Conservation (phyloP, 2,113 vertebrate species). For the Garra rufa region DNA sequence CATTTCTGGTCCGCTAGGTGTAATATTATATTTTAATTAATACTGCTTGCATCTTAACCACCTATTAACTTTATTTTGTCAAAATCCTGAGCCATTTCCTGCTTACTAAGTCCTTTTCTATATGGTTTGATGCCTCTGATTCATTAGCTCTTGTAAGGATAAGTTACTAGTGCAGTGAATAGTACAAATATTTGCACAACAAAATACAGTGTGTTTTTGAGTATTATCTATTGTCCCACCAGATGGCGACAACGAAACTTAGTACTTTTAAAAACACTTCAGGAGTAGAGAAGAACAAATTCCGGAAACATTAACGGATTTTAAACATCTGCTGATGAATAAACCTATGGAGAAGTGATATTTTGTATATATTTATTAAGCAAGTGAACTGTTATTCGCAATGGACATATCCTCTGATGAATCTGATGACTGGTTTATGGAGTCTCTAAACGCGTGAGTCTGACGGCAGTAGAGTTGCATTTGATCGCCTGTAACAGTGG, state of each 20-base stretch:
- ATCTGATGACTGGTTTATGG: slow-evolving; percentile 73
- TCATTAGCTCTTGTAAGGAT: too few species aligned
- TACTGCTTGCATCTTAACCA: too few species aligned
- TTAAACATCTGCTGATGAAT: background rate
- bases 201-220: too few species aligned
- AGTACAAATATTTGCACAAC: too few species aligned
- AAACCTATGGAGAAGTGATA: background rate
- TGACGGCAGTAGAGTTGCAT: background rate
- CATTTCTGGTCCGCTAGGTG: too few species aligned
- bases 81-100: too few species aligned
- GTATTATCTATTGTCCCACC: background rate
- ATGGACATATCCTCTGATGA: slow-evolving; percentile 50
- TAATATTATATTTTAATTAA: too few species aligned
- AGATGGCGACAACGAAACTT: slow-evolving; percentile 7
- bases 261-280: slow-evolving; percentile 55
- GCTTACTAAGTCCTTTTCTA: too few species aligned
- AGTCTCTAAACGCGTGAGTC: slow-evolving; percentile 73
- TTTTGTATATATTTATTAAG: background rate
- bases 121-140: too few species aligned
- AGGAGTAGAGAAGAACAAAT: background rate
- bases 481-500: background rate
- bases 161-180: too few species aligned
- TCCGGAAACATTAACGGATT: background rate
- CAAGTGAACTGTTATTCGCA: background rate
- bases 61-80: too few species aligned